Evolutionary conservation across 2,888 invertebrate species (phyloP).

Genomic region (Steinernema hermaphroditum): DNA sequence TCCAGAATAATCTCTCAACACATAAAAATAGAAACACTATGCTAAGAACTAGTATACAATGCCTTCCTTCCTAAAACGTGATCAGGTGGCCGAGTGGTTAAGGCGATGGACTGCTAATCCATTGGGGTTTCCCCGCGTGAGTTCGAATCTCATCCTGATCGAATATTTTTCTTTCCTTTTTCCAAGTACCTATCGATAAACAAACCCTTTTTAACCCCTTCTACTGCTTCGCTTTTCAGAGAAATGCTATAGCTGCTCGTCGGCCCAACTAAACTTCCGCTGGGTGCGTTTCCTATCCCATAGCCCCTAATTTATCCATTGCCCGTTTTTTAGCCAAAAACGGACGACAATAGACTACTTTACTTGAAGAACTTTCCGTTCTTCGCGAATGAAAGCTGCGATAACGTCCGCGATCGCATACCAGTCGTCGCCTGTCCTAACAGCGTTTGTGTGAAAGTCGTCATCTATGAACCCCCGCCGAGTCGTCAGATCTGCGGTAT

Average conservation of each 20-base stretch:
- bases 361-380: conserved; percentile 50
- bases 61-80: not conserved
- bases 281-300: conserved; percentile 47
- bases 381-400: conserved; percentile 54
- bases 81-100: not conserved
- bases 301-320: conserved; percentile 8
- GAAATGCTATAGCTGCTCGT: conserved; percentile 58
- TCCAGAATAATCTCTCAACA: not conserved
- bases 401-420: conserved; percentile 32
- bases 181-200: not conserved
- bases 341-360: conserved; percentile 47
- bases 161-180: not conserved
- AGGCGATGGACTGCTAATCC: not conserved
- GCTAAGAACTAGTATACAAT: not conserved
- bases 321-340: conserved; percentile 47
- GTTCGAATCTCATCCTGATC: not conserved
- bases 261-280: conserved; percentile 47
- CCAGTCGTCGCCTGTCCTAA: conserved; percentile 54
- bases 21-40: not conserved
- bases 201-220: not conserved
- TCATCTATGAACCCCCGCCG: conserved; percentile 56
- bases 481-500: conserved; percentile 57
- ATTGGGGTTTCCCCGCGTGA: not conserved
- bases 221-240: conserved; percentile 40
- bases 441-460: conserved; percentile 58